Percentiles rank a stretch among this genome's conserved stretches.
Evolutionary conservation across 2,797 vertebrate genomes (phyloP).

Genomic region (Picus viridis): DNA sequence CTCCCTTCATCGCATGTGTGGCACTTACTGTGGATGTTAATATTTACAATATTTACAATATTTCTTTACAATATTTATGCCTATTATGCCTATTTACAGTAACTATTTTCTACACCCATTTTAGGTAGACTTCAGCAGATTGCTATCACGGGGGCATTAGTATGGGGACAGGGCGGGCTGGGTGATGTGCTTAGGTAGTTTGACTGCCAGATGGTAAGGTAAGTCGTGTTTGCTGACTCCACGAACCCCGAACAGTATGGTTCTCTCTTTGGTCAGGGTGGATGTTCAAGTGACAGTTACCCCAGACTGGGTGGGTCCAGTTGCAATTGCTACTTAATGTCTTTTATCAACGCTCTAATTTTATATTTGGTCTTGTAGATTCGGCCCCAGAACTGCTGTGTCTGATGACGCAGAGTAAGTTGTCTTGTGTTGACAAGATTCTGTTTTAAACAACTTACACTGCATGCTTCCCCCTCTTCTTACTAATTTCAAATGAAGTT

Average conservation of each 20-base stretch:
- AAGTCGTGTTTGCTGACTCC: slow-evolving; percentile 1
- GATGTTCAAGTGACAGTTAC: background rate
- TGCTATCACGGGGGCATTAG: background rate
- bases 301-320: slow-evolving; percentile 10
- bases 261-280: slow-evolving; percentile 44
- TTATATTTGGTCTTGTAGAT: slow-evolving; percentile 89
- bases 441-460: slow-evolving; percentile 74
- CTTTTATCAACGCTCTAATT: slow-evolving; percentile 72
- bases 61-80: too few relatives aligned
- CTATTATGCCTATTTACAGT: background rate
- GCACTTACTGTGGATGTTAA: background rate
- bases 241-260: background rate
- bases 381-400: slow-evolving; percentile 90
- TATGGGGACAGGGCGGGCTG: background rate
- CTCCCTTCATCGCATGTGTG: background rate
- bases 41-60: too few relatives aligned
- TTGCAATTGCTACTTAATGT: slow-evolving; percentile 38
- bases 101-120: background rate
- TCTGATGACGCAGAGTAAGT: slow-evolving; percentile 97
- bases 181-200: background rate
- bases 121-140: background rate
- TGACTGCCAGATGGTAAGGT: slow-evolving; percentile 6
- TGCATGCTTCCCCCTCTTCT: slow-evolving; percentile 78
- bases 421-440: slow-evolving; percentile 70
- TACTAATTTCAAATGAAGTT: slow-evolving; percentile 76